These are phyloP conservation scores for Dendroctonus valens DNA, from an alignment of 1,140 invertebrate genomes.

Conservation along the genomic window DNA sequence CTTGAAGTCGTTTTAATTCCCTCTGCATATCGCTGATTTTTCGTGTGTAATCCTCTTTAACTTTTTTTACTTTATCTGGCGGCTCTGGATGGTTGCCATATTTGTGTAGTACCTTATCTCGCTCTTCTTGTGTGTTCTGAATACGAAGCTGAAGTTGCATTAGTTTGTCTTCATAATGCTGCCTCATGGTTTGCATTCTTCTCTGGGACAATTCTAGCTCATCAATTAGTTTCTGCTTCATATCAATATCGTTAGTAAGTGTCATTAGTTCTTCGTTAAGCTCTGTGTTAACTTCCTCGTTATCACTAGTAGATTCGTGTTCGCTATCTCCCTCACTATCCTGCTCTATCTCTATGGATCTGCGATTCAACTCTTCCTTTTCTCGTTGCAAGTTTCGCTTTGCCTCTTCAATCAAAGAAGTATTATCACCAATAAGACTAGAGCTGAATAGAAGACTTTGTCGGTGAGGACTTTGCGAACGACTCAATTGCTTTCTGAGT, in stretches of 20 bases:
- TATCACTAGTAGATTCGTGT: slow-evolving; percentile 61
- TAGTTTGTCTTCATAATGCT: slow-evolving; percentile 95
- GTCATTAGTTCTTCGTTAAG: slow-evolving; percentile 73
- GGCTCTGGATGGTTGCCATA: slow-evolving; percentile 53
- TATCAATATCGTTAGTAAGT: slow-evolving; percentile 86
- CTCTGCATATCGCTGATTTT: slow-evolving; percentile 80
- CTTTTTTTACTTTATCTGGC: slow-evolving; percentile 78
- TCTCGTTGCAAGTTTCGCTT: slow-evolving; percentile 66
- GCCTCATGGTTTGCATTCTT: slow-evolving; percentile 76
- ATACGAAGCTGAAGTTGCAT: slow-evolving; percentile 84
- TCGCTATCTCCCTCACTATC: slow-evolving; percentile 49
- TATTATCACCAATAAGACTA: slow-evolving; percentile 38
- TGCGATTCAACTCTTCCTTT: slow-evolving; percentile 50
- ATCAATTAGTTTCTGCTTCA: slow-evolving; percentile 90
- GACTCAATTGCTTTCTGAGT: slow-evolving; percentile 59
- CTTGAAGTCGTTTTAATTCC: slow-evolving; percentile 84
- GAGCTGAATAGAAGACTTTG: slow-evolving; percentile 32
- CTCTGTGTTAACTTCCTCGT: slow-evolving; percentile 52
- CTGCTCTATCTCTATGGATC: slow-evolving; percentile 47
- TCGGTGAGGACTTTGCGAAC: slow-evolving; percentile 44
- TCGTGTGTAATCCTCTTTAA: slow-evolving; percentile 89
- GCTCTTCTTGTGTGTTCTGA: slow-evolving; percentile 84
- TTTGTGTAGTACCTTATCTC: slow-evolving; percentile 86
- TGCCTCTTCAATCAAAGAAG: slow-evolving; percentile 61
- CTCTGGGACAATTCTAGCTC: slow-evolving; percentile 88